Evolutionary conservation across 2,113 vertebrate genomes (phyloP), one percentile per base, ranked within the genome.

Genomic region (Platichthys flesus): DNA sequence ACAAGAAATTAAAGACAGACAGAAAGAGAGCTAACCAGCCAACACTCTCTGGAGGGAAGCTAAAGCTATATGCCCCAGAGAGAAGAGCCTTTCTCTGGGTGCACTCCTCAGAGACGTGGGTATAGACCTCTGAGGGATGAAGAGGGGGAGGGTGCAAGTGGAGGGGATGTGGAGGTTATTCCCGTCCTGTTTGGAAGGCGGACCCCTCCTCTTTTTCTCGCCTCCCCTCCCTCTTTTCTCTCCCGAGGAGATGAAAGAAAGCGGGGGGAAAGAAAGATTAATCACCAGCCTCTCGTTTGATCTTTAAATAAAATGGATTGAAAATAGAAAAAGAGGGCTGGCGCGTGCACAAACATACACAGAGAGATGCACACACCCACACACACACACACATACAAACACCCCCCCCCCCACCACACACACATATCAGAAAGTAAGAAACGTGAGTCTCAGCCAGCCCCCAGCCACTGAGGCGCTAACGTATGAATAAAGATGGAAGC

Each of bases 241-340:
- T 85, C 85, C 73, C 15, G 68, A 82, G 79, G 84, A 94, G 92
- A 95, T 94, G 91, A 94, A 94, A 93, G 88, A 88, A 88, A 85
- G 76, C 16, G 26, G 73, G 76, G 81, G 74, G 84, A 75, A 82
- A 87, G 84, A 87, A 88, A 89, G 90, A 94, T 94, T 94, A 94
- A 95, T 95, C 93, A 92, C 89, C 87, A 89, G 88, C 87, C 82
- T 87, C 85, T 74, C 86, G 84, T 94, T 93, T 95, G 93, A 95
- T 94, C 93, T 94, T 93, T 94, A 92, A 93, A 93, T 93, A 93
- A 94, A 93, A 92, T 89, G 88, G 90, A 94, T 91, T 89, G 86
- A 85, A 92, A 90, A 91, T 90, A 91, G 75, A 88, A 76, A 51
- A 67, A 49, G 82, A 71, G 88, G 63, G 82, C 76, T 71, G 83